A percentile compares a stretch with the other conserved stretches of the same genome.
Conservation (phyloP, 2,888 invertebrate genomes). For the Yponomeuta malinellus region DNA sequence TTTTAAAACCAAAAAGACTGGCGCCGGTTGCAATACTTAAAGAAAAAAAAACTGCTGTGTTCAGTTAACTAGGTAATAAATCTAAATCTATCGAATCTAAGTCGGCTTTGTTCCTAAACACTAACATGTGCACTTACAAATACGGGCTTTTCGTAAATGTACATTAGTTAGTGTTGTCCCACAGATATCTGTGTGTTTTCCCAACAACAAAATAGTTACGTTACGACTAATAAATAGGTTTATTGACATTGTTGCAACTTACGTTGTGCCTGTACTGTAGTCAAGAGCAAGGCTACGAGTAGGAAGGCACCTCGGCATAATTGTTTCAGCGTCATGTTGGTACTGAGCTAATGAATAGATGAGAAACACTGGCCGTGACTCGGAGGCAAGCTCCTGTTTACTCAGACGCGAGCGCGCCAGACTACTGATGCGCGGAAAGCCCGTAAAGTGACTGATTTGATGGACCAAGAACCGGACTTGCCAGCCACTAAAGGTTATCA, state of each 20-base stretch:
- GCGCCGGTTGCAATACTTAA: too few relatives aligned
- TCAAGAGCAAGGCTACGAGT: neutral
- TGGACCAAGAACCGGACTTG: conserved; percentile 32
- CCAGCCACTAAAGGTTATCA: conserved; percentile 16
- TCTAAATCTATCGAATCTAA: too few relatives aligned
- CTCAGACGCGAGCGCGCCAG: neutral
- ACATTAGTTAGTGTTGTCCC: too few relatives aligned
- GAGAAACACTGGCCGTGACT: neutral
- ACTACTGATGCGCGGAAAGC: conserved; percentile 28
- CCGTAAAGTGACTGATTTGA: conserved; percentile 48
- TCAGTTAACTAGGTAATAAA: too few relatives aligned
- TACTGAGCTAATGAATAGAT: neutral
- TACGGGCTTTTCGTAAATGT: too few relatives aligned
- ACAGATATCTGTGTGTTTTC: too few relatives aligned
- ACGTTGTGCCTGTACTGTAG: neutral
- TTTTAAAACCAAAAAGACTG: too few relatives aligned
- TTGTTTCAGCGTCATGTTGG: neutral
- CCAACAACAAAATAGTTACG: too few relatives aligned
- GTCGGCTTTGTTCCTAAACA: too few relatives aligned
- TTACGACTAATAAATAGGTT: neutral
- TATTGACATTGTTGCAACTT: neutral
- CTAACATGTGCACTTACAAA: too few relatives aligned
- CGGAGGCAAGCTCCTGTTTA: neutral
- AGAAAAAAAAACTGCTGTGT: too few relatives aligned
- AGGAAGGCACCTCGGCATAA: neutral